These are phyloP conservation scores for Drosophila bocki DNA, from an alignment of 1,140 invertebrate species.

Conservation along the genomic window DNA sequence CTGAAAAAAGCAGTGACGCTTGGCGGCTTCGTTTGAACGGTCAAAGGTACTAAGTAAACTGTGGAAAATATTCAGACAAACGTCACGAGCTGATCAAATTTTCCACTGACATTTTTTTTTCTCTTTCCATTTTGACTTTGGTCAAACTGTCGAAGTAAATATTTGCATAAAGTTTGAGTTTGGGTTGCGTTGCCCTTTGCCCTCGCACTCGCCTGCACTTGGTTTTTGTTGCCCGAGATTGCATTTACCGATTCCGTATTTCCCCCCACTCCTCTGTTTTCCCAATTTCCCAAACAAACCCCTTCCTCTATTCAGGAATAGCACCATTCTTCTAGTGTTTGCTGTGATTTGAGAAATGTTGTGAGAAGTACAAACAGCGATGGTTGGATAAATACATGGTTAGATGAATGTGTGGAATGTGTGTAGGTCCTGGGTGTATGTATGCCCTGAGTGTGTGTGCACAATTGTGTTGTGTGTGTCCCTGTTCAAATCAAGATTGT, in stretches of 20 bases:
- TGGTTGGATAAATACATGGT: constrained; percentile 35
- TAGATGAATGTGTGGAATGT: constrained; percentile 20
- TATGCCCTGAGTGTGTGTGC: constrained; percentile 12
- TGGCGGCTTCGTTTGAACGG: constrained; percentile 40
- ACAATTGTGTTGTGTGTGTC: constrained; percentile 25
- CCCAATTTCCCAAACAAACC: constrained; percentile 21
- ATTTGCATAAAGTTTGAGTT: constrained; percentile 63
- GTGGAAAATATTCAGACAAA: neutral
- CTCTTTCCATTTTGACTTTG: constrained; percentile 38
- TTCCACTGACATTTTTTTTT: constrained; percentile 51
- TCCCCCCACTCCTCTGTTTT: constrained; percentile 15
- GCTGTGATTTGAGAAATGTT: constrained; percentile 69
- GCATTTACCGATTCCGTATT: constrained; percentile 43
- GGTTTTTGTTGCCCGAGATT: constrained; percentile 37
- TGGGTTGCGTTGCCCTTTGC: constrained; percentile 22
- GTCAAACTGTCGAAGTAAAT: constrained; percentile 56
- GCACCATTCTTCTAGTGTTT: constrained; percentile 51
- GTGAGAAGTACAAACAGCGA: constrained; percentile 76
- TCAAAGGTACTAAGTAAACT: constrained; percentile 50
- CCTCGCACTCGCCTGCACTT: constrained; percentile 17
- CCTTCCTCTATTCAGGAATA: neutral
- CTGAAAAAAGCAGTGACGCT: neutral
- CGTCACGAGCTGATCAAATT: constrained; percentile 49
- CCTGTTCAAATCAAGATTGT: constrained; percentile 36
- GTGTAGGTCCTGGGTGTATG: neutral